phyloP scores from a whole-genome alignment of 2,797 vertebrate genomes.

The Myiotriccus ornatus region DNA sequence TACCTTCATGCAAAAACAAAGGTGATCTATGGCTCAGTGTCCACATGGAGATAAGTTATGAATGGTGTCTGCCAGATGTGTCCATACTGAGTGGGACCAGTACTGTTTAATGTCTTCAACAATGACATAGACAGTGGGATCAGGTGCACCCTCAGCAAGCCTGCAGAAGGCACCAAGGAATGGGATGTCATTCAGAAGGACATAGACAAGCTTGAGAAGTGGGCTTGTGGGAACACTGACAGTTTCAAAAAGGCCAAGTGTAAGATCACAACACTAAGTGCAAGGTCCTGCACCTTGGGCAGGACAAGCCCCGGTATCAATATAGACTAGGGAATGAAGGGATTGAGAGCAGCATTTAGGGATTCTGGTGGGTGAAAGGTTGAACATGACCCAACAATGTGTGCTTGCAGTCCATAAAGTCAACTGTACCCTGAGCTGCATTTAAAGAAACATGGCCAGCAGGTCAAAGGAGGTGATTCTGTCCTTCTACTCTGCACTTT shows the following conservation, averaged over 20 bases:
- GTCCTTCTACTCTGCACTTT: neutral
- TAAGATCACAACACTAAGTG: neutral
- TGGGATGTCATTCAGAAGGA: too few species aligned
- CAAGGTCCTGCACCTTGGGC: neutral
- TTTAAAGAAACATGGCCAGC: neutral
- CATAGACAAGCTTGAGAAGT: neutral
- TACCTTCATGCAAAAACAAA: neutral
- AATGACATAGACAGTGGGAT: neutral
- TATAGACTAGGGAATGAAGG: neutral
- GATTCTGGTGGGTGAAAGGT: neutral
- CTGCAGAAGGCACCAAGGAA: neutral
- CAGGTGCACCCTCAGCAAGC: neutral
- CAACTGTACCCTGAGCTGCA: neutral
- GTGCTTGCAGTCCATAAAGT: neutral
- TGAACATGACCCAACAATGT: fast-evolving
- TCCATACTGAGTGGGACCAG: too few species aligned
- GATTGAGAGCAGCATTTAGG: neutral
- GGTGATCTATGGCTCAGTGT: neutral
- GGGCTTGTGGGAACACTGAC: neutral
- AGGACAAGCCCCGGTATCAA: fast-evolving
- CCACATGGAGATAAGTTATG: neutral
- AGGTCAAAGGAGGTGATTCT: neutral
- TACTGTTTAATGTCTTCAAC: neutral
- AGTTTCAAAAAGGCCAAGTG: neutral
- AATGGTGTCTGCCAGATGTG: fast-evolving